Conservation (phyloP, 1,140 invertebrate species). For the Drosophila ironensis region DNA sequence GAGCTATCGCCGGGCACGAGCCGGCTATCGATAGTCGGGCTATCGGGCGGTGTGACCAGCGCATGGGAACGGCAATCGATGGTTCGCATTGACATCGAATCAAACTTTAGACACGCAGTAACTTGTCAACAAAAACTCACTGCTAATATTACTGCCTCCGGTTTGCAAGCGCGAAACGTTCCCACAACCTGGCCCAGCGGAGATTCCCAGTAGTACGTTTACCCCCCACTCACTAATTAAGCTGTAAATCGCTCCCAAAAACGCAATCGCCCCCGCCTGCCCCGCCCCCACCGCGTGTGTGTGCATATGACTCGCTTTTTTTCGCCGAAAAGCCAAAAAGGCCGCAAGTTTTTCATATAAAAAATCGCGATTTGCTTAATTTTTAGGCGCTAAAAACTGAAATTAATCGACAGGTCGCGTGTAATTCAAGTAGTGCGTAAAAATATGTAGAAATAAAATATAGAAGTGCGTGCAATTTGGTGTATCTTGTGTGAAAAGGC, state of each 20-base stretch:
- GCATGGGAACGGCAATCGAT: not conserved
- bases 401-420: conserved; percentile 7
- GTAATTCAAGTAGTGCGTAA: no score
- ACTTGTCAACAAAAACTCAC: conserved; percentile 23
- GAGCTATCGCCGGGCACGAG: no score
- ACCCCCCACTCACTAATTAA: not conserved
- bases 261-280: no score
- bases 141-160: conserved; percentile 28
- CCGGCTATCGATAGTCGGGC: not conserved
- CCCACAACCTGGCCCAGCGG: conserved; percentile 3
- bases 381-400: not conserved
- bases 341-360: no score
- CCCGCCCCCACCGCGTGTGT: no score
- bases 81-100: conserved; percentile 22
- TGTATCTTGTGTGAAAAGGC: conserved; percentile 41
- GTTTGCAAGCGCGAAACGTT: conserved; percentile 23
- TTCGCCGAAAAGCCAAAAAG: conserved; percentile 56
- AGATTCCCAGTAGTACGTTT: conserved; percentile 18
- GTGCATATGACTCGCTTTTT: conserved; percentile 68
- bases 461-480: conserved; percentile 39
- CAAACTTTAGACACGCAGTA: conserved; percentile 24
- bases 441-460: conserved; percentile 37
- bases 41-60: not conserved
- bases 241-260: conserved; percentile 5
- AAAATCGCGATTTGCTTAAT: no score